Conservation (phyloP, 2,113 vertebrate genomes). For the Atractosteus spatula region DNA sequence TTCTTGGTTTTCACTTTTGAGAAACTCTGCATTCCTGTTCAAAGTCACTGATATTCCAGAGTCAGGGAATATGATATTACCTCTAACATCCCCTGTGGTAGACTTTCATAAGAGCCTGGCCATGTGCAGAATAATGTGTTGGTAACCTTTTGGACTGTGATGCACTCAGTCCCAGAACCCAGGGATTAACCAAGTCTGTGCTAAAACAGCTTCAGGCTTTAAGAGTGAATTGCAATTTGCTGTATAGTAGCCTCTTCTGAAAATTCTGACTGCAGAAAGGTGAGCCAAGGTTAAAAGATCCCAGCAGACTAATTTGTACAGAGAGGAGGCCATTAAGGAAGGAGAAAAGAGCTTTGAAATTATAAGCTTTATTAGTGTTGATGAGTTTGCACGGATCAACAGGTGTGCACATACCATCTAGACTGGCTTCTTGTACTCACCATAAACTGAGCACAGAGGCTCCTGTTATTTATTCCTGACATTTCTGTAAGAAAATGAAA, state of each 20-base stretch:
- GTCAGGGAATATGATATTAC: too few relatives aligned
- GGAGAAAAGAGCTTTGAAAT: neutral
- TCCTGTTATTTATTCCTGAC: neutral
- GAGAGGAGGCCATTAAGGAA: neutral
- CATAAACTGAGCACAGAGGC: neutral
- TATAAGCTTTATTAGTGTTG: conserved; percentile 5
- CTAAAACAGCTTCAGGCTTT: neutral
- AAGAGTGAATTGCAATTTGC: neutral
- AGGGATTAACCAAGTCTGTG: neutral
- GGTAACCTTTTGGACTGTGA: neutral
- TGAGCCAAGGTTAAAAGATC: conserved; percentile 1
- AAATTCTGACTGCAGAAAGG: conserved; percentile 1
- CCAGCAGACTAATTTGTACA: neutral
- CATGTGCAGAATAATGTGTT: too few relatives aligned
- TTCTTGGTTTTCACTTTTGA: too few relatives aligned
- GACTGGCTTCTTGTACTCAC: too few relatives aligned
- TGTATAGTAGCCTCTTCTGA: neutral
- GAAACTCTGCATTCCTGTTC: too few relatives aligned
- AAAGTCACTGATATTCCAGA: too few relatives aligned
- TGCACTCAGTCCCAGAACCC: neutral
- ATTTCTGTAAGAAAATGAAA: neutral
- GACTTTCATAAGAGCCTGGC: too few relatives aligned
- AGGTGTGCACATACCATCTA: too few relatives aligned
- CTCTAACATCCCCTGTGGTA: too few relatives aligned
- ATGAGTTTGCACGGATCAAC: conserved; percentile 1